Evolutionary conservation across 2,888 invertebrate genomes (phyloP).

Genomic region (Latrodectus hesperus): DNA sequence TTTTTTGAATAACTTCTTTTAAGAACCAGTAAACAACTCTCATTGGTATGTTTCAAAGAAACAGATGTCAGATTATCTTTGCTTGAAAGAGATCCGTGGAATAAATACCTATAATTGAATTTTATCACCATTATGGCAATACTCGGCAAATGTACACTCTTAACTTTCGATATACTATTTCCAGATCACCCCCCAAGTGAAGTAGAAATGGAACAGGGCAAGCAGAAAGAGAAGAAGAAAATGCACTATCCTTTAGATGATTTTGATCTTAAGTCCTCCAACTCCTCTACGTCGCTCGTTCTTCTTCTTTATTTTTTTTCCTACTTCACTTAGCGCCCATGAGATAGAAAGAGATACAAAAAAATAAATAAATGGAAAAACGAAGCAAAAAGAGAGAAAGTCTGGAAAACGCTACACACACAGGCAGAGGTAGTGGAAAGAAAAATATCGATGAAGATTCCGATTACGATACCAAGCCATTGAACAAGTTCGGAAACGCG

Average conservation of each 20-base stretch:
- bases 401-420: not conserved
- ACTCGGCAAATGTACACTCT: not conserved
- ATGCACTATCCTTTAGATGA: constrained; percentile 50
- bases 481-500: constrained; percentile 58
- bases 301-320: constrained; percentile 15
- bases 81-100: too few relatives aligned
- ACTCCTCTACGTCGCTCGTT: not conserved
- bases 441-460: constrained; percentile 65
- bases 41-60: too few relatives aligned
- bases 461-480: constrained; percentile 66
- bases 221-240: constrained; percentile 31
- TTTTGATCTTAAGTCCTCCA: constrained; percentile 45
- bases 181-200: constrained; percentile 28
- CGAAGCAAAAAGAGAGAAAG: constrained; percentile 27
- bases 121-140: too few relatives aligned
- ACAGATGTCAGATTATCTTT: too few relatives aligned
- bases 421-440: constrained; percentile 9
- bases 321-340: constrained; percentile 50
- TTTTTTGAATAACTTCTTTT: too few relatives aligned
- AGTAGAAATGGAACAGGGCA: constrained; percentile 8
- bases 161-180: constrained; percentile 24
- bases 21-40: too few relatives aligned
- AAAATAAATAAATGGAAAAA: constrained; percentile 20
- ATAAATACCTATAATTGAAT: too few relatives aligned
- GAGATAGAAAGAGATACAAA: constrained; percentile 3